These are phyloP conservation scores for Spermophilus dauricus DNA, from an alignment of 2,113 vertebrate species.

Conservation along the genomic window DNA sequence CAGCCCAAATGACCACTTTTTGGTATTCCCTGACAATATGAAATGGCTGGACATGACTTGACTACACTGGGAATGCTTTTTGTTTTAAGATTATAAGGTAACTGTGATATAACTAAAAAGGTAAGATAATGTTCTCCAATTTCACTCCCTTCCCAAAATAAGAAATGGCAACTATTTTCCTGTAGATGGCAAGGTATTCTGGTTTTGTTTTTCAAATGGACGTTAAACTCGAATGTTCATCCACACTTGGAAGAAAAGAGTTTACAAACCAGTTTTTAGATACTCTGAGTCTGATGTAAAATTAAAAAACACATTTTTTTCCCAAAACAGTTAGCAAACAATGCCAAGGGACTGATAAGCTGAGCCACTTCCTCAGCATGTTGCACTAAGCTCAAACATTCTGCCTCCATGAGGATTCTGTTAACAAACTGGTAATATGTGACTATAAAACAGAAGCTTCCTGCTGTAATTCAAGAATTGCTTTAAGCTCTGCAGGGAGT, in stretches of 20 bases:
- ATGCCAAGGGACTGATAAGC: neutral
- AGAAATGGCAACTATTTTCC: neutral
- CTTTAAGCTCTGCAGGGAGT: neutral
- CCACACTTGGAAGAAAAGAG: neutral
- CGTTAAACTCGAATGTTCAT: neutral
- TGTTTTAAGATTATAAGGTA: conserved; percentile 12
- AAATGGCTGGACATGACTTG: neutral
- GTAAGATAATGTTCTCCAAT: neutral
- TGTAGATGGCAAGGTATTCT: neutral
- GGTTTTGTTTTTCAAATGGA: neutral
- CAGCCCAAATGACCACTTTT: neutral
- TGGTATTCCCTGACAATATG: neutral
- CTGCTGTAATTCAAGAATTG: neutral
- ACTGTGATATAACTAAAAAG: neutral
- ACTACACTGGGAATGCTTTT: neutral
- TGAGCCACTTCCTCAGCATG: neutral
- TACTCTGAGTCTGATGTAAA: neutral
- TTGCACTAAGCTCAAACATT: neutral
- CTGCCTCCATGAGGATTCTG: neutral
- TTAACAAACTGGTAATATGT: neutral
- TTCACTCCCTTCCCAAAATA: neutral
- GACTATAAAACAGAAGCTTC: conserved; percentile 41
- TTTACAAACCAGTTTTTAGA: neutral
- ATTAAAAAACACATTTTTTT: neutral
- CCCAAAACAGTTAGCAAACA: conserved; percentile 45